Evolutionary conservation across 2,888 invertebrate species (phyloP), one percentile per base, ranked within the genome.

Genomic region (Amphipyra tragopoginis): DNA sequence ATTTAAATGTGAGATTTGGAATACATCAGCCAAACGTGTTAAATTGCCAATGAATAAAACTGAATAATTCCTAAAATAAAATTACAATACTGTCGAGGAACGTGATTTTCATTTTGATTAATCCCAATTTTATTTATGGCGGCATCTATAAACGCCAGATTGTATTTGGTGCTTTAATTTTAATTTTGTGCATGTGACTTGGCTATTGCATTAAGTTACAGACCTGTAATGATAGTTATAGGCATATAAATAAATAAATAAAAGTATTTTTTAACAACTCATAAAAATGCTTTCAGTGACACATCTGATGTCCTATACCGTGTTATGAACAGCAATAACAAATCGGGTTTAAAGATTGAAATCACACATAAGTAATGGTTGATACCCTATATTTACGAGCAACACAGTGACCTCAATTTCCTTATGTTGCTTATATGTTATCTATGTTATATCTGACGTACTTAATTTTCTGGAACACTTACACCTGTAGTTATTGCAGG

Each of bases 331-430:
- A 42, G 11, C n/a, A 47, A 48, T 14, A 49, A 50, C 33, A 11
- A 54, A 57, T 51, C 38, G 5, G 8, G 36, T 14, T 26, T 34
- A 49, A 54, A 74, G 56, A 68, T 71, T 52, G 7, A 26, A 57
- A 68, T 74, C 74, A 14, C n/a, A 7, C 51, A 36, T 53, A 59
- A 62, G 38, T 52, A 38, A 61, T 38, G 13, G 62, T 62, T 63
- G 49, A 47, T 60, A 67, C 29, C 10, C 15, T 38, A 52, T 63
- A 74, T 73, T 74, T 52, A 55, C 54, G 68, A 44, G 14, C 51
- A 9, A 29, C 29, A 7, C 47, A 40, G 53, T 58, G 69, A 49
- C 69, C 69, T 36, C 40, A 51, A 39, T 45, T 39, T 53, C 45
- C 21, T 53, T 13, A 44, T 29, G 45, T 43, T 53, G 45, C 48